phyloP scores from a whole-genome alignment of 2,797 vertebrate species.

The Tamandua tetradactyla region DNA sequence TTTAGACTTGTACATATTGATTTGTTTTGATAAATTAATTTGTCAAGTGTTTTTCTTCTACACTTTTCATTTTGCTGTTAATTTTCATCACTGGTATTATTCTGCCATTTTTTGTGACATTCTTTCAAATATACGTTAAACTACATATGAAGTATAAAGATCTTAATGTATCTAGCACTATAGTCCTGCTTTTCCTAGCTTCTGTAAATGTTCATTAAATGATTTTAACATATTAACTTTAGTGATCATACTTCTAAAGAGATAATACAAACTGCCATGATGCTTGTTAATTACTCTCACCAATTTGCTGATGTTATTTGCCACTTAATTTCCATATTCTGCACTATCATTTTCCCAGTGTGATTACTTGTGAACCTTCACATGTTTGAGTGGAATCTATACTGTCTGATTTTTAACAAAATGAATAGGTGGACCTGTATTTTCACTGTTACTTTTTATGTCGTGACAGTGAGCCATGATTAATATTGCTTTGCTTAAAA shows the following conservation, averaged over 20 bases:
- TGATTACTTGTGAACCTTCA: neutral
- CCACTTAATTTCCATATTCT: neutral
- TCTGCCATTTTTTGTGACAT: neutral
- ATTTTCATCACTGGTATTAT: neutral
- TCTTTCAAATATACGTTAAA: neutral
- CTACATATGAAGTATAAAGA: neutral
- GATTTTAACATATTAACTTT: neutral
- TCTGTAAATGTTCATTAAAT: neutral
- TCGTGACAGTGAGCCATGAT: neutral
- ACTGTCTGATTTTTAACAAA: constrained; percentile 10
- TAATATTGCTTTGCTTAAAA: constrained; percentile 5
- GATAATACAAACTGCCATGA: neutral
- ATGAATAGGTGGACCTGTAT: neutral
- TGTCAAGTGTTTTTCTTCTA: neutral
- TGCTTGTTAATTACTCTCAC: neutral
- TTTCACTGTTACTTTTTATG: neutral
- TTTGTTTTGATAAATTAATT: constrained; percentile 25
- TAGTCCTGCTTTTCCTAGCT: neutral
- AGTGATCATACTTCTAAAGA: neutral
- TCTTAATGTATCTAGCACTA: neutral
- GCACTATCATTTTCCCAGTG: neutral
- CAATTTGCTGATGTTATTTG: neutral
- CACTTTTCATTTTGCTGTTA: neutral
- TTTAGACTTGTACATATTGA: neutral
- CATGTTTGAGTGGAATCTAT: neutral